Evolutionary conservation across 2,113 vertebrate genomes (phyloP).

Genomic region (Pangasianodon hypophthalmus): DNA sequence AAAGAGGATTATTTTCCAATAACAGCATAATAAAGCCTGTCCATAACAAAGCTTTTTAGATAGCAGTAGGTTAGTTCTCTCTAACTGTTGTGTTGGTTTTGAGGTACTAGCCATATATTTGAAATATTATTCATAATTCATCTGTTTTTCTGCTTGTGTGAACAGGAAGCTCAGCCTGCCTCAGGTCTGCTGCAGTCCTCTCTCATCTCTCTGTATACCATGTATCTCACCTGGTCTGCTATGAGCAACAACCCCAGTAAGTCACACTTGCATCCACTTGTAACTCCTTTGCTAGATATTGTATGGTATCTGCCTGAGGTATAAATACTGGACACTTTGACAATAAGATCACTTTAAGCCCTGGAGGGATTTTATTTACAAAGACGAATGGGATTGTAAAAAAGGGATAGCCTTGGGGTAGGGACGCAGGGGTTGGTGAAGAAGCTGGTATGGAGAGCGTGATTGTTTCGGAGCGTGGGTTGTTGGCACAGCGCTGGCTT

Average conservation of each 20-base stretch:
- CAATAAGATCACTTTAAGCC: not conserved
- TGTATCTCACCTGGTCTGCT: slow-evolving; percentile 89
- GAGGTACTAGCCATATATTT: not conserved
- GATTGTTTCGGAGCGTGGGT: not conserved
- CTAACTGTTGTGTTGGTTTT: not conserved
- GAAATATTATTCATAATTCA: not conserved
- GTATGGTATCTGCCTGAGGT: not conserved
- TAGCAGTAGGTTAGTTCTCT: not conserved
- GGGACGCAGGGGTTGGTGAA: not conserved
- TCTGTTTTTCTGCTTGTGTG: not conserved
- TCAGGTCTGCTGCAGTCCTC: slow-evolving; percentile 92
- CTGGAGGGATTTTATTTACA: not conserved
- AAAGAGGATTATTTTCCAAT: not conserved
- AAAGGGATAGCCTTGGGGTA: not conserved
- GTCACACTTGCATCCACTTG: slow-evolving; percentile 47
- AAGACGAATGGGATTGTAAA: not conserved
- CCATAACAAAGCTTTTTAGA: not conserved
- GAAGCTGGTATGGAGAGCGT: not conserved
- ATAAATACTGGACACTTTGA: not conserved
- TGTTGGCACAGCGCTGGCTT: not conserved
- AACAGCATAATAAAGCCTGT: not conserved
- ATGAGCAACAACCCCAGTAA: slow-evolving; percentile 89
- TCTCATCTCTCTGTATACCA: slow-evolving; percentile 85
- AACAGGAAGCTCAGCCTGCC: slow-evolving; percentile 86
- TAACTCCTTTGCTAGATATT: not conserved